phyloP scores from a whole-genome alignment of 1,140 invertebrate species.

The Neodiprion pinetum region DNA sequence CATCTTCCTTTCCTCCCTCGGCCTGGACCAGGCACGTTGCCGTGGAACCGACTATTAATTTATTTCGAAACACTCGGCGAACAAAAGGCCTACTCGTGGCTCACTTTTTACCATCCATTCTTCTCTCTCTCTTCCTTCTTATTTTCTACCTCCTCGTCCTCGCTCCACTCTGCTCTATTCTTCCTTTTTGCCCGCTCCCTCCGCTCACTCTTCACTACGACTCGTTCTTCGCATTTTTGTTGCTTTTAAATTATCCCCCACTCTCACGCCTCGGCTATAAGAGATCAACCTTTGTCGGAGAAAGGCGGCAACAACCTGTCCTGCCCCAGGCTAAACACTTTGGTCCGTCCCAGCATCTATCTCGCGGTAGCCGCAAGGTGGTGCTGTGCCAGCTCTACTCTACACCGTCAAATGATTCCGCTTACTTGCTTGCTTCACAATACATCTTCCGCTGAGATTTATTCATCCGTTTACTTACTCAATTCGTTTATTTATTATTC shows the following conservation, averaged over 20 bases:
- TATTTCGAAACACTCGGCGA: slow-evolving; percentile 47
- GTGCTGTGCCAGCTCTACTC: neutral
- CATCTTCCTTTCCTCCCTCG: slow-evolving; percentile 36
- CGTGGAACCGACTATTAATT: slow-evolving; percentile 49
- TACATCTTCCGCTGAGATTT: too few relatives aligned
- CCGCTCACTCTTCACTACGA: slow-evolving; percentile 9
- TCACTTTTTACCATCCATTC: slow-evolving; percentile 30
- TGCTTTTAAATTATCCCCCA: slow-evolving; percentile 12
- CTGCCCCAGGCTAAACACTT: neutral
- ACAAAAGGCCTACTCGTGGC: slow-evolving; percentile 51
- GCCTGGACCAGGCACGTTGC: slow-evolving; percentile 24
- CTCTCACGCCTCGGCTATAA: neutral
- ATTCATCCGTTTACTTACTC: too few relatives aligned
- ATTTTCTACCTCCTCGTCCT: neutral
- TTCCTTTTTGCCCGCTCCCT: slow-evolving; percentile 26
- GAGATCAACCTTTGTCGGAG: neutral
- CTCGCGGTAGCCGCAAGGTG: slow-evolving; percentile 2
- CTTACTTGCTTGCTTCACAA: too few relatives aligned
- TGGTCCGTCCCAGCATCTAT: neutral
- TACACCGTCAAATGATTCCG: neutral
- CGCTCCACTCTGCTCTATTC: neutral
- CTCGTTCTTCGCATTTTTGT: slow-evolving; percentile 3
- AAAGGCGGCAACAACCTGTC: slow-evolving; percentile 3
- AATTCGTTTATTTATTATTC: too few relatives aligned
- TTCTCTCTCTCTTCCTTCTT: neutral